A percentile compares a stretch with the other conserved stretches of the same genome.
phyloP scores from a whole-genome alignment of 2,113 vertebrate species.

The Malurus cyaneus region DNA sequence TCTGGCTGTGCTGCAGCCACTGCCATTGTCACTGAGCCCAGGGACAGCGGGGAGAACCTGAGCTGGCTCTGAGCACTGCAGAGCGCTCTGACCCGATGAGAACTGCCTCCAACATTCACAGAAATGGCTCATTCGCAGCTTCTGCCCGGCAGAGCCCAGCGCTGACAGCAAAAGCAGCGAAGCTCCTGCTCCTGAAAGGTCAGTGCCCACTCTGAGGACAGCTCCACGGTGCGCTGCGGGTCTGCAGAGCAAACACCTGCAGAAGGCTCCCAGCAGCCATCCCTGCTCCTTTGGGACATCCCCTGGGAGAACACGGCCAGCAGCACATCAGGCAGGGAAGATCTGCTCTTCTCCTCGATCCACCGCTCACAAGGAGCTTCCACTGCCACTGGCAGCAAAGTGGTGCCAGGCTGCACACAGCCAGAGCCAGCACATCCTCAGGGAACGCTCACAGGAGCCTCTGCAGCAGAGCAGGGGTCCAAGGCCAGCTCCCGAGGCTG shows the following conservation, averaged over 20 bases:
- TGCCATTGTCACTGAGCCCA: too few relatives aligned
- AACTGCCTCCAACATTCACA: background rate
- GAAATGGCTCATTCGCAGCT: background rate
- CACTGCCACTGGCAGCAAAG: background rate
- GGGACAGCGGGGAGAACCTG: background rate
- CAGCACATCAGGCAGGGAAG: background rate
- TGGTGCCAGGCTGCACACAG: accelerated
- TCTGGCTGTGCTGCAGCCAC: accelerated
- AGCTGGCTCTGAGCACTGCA: accelerated
- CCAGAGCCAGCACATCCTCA: accelerated
- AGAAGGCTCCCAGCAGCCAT: accelerated
- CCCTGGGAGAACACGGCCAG: background rate
- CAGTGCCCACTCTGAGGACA: background rate
- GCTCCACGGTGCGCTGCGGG: accelerated
- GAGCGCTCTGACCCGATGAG: background rate
- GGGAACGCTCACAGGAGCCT: accelerated
- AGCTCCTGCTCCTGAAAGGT: background rate
- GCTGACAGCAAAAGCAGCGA: background rate
- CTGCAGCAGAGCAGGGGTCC: background rate
- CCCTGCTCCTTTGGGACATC: background rate
- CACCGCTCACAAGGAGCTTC: background rate
- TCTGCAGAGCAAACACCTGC: background rate
- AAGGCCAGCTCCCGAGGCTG: background rate
- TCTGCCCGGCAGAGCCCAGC: background rate
- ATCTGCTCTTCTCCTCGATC: background rate